phyloP scores from a whole-genome alignment of 1,140 invertebrate genomes.

The Riptortus pedestris region DNA sequence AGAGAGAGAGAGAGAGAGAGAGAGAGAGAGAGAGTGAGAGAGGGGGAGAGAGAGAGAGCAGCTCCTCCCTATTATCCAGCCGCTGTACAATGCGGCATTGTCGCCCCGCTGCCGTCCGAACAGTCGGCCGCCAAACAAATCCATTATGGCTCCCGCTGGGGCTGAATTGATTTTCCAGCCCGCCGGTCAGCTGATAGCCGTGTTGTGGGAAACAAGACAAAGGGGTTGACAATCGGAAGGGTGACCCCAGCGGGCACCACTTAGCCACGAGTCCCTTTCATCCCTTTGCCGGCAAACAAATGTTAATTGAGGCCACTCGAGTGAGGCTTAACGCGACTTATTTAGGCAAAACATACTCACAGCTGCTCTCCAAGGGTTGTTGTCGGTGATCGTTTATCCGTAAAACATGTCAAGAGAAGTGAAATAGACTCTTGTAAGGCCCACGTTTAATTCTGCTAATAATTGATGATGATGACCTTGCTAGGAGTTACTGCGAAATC shows the following conservation, averaged over 20 bases:
- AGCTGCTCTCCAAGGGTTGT: no score
- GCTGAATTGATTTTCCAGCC: not conserved
- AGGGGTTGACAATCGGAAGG: no score
- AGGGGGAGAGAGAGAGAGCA: not conserved
- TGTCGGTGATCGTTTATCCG: no score
- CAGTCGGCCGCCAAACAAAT: not conserved
- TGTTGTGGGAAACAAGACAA: not conserved
- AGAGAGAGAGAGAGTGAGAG: no score
- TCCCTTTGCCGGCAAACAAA: no score
- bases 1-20: not conserved
- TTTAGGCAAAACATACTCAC: not conserved
- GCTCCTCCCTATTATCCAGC: not conserved
- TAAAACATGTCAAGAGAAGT: no score
- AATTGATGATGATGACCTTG: no score
- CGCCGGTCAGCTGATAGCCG: conserved; percentile 6
- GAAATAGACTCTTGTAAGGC: no score
- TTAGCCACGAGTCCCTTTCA: not conserved
- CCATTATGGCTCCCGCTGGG: not conserved
- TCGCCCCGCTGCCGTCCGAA: not conserved
- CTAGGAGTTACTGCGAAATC: no score
- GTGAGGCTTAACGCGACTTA: not conserved
- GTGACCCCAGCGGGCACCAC: not conserved
- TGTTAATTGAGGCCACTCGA: not conserved
- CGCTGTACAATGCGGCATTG: not conserved
- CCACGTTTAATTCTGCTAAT: no score